phyloP scores from a whole-genome alignment of 1,140 invertebrate species.

The Apis cerana region DNA sequence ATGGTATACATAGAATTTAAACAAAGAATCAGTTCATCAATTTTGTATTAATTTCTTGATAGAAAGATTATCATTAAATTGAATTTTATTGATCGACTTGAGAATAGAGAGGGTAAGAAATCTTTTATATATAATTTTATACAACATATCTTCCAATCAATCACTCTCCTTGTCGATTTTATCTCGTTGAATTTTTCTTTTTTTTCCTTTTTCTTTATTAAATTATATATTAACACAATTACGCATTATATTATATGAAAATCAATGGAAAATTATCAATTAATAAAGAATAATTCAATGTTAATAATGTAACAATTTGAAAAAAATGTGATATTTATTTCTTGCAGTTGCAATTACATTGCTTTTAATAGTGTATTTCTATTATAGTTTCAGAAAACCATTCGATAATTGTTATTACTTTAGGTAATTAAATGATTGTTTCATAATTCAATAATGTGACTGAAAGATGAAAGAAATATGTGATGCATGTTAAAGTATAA shows the following conservation, averaged over 20 bases:
- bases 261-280: not conserved
- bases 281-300: not conserved
- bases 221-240: not conserved
- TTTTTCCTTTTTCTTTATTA: not conserved
- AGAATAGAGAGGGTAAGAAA: not conserved
- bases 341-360: not conserved
- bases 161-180: not conserved
- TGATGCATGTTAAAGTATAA: too few relatives aligned
- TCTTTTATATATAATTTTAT: too few relatives aligned
- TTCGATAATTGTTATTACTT: not conserved
- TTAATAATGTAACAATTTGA: not conserved
- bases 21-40: not conserved
- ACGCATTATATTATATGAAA: not conserved
- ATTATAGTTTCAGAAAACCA: not conserved
- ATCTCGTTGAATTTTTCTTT: too few relatives aligned
- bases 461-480: too few relatives aligned
- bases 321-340: not conserved
- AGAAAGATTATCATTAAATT: not conserved
- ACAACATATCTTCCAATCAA: constrained; percentile 30
- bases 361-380: not conserved
- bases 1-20: not conserved
- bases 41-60: not conserved
- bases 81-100: not conserved
- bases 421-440: not conserved
- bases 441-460: not conserved